Base-by-base conservation (phyloP, 2,888 invertebrate species). In the Drosophila crucigera region DNA sequence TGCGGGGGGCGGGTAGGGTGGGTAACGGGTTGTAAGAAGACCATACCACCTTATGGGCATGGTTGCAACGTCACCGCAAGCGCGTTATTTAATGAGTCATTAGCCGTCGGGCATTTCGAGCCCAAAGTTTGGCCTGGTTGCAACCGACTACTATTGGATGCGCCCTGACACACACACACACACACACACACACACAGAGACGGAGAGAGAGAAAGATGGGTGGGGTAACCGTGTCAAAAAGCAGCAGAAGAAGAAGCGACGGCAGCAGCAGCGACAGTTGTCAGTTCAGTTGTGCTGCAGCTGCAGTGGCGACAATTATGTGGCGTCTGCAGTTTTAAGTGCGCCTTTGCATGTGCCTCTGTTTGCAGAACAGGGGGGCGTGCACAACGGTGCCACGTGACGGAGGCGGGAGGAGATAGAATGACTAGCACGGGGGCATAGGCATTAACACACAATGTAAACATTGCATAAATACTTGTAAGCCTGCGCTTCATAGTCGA, bases 301-400 rank as follows among this genome's bases (percentile, higher is more conserved):
- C 72, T 66, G 73, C 54, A 69, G 77, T 65, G 76, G 74, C 80
- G 66, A 85, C 85, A 88, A 85, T 88, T 88, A 85, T 85, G 85
- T 85, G 85, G 89, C 85, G 85, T 88, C 85, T 86, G 86, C 82
- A 89, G 72, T 86, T 89, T 81, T 87, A 89, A 87, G 89, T 87
- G 89, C 82, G 78, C 79, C 79, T 89, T 87, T 78, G 89, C 87
- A 87, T 87, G 87, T 81, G 78, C 28, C 81, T 65, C 68, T 87
- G 89, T 87, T 87, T 89, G 84, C 77, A 37, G 31, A 68, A 66
- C 43, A 31, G 47, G 22, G 54, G 4, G n/a, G 41, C 28, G 43
- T 35, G 10, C 9, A 25, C 14, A 16, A n/a, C 30, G 28, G 28
- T 47, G 47, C 25, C 25, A 25, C 14, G 16, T 47, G 25, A 7